Evolutionary conservation across 2,113 vertebrate species (phyloP), one percentile per base, ranked within the genome.

Genomic region (Cacatua alba): DNA sequence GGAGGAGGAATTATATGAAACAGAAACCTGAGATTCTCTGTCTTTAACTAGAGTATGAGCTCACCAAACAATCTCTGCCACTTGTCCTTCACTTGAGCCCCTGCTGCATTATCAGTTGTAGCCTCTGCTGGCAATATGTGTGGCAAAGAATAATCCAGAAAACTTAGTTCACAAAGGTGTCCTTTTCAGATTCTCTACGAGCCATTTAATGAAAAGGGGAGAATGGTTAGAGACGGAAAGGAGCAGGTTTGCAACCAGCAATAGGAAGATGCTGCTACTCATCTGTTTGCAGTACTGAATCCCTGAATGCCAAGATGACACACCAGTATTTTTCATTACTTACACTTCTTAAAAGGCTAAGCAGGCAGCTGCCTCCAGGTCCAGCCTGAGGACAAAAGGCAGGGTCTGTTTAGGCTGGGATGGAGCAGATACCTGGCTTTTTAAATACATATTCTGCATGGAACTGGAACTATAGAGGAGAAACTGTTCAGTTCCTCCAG

Each of bases 391-490:
- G 46, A 39, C 26, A 60, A 63, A n/a, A 31, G 46, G 46, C 1
- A 2, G 43, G 72, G 35, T 67, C 39, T 71, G 59, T 25, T 70
- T 15, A 24, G 81, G 82, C 46, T 17, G 9, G 28, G 33, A 59
- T 1, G 15, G 12, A 86, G 33, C 65, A n/a, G 44, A 48, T 4
- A 31, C 55, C 2, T 11, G 60, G 10, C 39, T 86, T 88, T 72
- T 37, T 2, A 46, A 25, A 5, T 0, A 7, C 1, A 4, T 24
- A 46, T 28, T 23, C 31, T 49, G 49, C 25, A 19, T 0, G 10
- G 11, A 75, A 18, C 7, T 19, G 82, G 20, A 12, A 53, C 4
- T 0, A 31, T 25, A 18, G 26, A 28, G 46, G 28, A 67, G 48
- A 41, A 48, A 35, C 51, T 2, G 29, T 2, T 25, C 18, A 4